phyloP scores from a whole-genome alignment of 2,113 vertebrate genomes.

The Psephotus haematonotus region DNA sequence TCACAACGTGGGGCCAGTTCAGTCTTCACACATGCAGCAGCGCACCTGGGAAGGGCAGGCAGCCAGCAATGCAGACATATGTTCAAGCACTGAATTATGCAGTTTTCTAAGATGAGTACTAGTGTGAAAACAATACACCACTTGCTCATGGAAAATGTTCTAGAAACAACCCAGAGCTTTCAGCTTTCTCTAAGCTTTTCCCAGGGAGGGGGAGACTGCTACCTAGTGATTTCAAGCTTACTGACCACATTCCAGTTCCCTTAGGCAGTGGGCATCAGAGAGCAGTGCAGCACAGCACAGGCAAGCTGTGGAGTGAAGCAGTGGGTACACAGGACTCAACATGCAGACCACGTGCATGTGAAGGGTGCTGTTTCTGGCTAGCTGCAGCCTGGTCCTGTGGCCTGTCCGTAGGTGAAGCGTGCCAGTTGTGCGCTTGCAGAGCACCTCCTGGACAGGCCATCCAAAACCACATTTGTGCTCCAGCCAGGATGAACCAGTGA shows the following conservation, averaged over 20 bases:
- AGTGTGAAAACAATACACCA: background rate
- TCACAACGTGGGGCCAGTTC: background rate
- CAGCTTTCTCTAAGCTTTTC: background rate
- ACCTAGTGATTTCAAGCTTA: background rate
- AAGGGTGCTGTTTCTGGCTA: background rate
- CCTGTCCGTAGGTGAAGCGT: fast-evolving
- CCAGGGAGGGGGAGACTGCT: background rate
- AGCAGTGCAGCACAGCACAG: background rate
- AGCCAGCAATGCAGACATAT: background rate
- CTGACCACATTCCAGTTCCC: background rate
- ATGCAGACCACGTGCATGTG: background rate
- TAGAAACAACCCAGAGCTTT: background rate
- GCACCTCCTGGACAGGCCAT: background rate
- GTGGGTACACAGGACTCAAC: background rate
- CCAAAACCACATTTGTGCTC: background rate
- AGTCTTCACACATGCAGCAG: background rate
- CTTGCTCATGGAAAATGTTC: background rate
- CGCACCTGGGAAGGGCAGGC: background rate
- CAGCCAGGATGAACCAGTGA: background rate
- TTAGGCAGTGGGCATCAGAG: background rate
- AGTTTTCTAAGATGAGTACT: background rate
- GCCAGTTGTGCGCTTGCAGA: background rate
- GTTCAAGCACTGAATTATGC: background rate
- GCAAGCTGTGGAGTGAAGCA: background rate
- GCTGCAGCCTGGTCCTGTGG: background rate